Percentiles rank a stretch among this genome's conserved stretches.
phyloP scores from a whole-genome alignment of 2,113 vertebrate genomes.

The Cranoglanis bouderius region DNA sequence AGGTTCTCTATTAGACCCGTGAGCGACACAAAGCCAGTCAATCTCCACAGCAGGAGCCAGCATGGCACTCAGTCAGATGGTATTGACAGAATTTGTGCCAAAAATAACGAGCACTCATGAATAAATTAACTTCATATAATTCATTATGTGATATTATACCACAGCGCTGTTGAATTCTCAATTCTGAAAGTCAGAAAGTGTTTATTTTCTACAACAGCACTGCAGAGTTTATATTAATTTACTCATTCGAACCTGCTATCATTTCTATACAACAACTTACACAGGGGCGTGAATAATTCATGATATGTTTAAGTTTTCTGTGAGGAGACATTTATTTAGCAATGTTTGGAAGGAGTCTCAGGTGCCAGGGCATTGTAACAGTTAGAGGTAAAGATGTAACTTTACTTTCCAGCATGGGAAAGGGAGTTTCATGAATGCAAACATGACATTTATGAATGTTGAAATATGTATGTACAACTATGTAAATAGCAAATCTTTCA shows the following conservation, averaged over 20 bases:
- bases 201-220: neutral
- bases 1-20: neutral
- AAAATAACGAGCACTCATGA: neutral
- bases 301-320: neutral
- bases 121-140: neutral
- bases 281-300: neutral
- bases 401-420: neutral
- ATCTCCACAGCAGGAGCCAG: neutral
- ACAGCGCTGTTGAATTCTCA: neutral
- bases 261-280: neutral
- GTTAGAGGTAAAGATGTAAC: neutral
- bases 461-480: no score
- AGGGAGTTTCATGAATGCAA: no score
- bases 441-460: no score
- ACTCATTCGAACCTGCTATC: neutral
- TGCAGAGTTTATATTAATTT: neutral
- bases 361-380: neutral
- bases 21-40: neutral
- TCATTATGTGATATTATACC: neutral
- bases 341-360: no score
- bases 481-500: no score
- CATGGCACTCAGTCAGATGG: neutral
- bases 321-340: neutral
- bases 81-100: conserved; percentile 16
- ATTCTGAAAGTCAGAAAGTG: neutral